Base-by-base conservation (phyloP, 2,797 vertebrate genomes). In the Gallirallus australis region DNA sequence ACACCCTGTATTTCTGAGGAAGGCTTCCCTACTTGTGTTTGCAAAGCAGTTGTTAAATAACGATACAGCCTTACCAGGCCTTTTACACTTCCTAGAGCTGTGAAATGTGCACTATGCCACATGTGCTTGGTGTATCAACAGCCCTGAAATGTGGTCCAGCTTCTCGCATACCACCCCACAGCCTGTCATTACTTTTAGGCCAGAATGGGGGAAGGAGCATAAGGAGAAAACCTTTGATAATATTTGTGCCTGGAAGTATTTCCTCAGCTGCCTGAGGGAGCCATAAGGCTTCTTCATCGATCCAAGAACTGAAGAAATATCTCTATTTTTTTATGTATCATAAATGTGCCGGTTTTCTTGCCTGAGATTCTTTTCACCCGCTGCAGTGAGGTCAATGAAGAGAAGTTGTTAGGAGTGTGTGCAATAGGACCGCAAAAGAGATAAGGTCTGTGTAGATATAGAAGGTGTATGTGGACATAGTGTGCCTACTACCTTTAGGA, bases 51-150 rank as follows among this genome's bases (percentile, higher is more conserved):
- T 59, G 56, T 75, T 80, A 77, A 94, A 66, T 72, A 73, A 63
- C 47, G 65, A 31, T 56, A 68, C 47, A 84, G 39, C 70, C 33
- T 75, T 50, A 54, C 37, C 70, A 31, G 78, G n/a, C 16, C 37
- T 78, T 94, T 94, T 81, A 45, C 0, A 3, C 47, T 61, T 82
- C 35, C 20, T 42, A 53, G 71, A 19, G 9, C 45, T 81, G 48
- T 75, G 50, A 83, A 39, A 39, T 60, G 3, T n/a, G 30, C 18
- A 12, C 42, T 60, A 15, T 0, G 0, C n/a, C 11, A 33, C 2
- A 2, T 33, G 30, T 1, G 1, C 64, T 82, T 69, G 66, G 54
- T 31, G 3, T 72, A 65, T 37, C 47, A 80, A 28, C 82, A 91
- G 33, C 3, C 5, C 56, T 63, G 70, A 73, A 87, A 85, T 0